Percentiles rank a stretch among this genome's conserved stretches.
These are phyloP conservation scores for Tamandua tetradactyla DNA, from an alignment of 2,797 vertebrate genomes.

Conservation along the genomic window DNA sequence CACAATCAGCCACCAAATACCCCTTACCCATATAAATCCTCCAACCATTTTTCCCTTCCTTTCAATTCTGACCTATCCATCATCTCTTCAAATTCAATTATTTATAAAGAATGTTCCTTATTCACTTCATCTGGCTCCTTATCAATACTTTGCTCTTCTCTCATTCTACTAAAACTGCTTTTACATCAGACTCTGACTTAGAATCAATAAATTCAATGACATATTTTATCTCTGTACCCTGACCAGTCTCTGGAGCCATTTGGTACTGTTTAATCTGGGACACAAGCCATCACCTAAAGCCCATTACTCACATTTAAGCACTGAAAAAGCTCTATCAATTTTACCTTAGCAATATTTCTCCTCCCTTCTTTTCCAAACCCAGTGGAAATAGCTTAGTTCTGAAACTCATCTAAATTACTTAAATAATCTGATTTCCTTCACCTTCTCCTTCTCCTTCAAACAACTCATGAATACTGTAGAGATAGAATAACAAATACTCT, in stretches of 20 bases:
- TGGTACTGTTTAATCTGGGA: conserved; percentile 34
- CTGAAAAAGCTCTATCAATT: neutral
- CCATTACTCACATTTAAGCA: neutral
- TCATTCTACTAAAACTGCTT: neutral
- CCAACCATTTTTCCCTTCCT: neutral
- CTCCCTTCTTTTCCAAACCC: neutral
- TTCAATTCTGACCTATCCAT: neutral
- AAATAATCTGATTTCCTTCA: neutral
- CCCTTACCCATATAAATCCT: neutral
- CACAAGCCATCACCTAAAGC: neutral
- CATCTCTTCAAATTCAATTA: neutral
- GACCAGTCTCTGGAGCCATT: neutral
- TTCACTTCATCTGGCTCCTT: neutral
- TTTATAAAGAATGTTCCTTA: neutral
- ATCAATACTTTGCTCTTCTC: conserved; percentile 13
- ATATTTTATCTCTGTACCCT: neutral
- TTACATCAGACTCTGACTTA: neutral
- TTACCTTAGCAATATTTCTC: neutral
- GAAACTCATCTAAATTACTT: neutral
- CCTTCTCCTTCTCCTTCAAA: neutral
- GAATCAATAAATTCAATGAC: neutral
- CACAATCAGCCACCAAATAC: neutral
- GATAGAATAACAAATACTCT: neutral
- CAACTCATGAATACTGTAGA: neutral
- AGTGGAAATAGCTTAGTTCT: neutral